Percentiles rank a stretch among this genome's conserved stretches.
phyloP scores from a whole-genome alignment of 2,797 vertebrate species.

The Odontamblyopus rebecca region DNA sequence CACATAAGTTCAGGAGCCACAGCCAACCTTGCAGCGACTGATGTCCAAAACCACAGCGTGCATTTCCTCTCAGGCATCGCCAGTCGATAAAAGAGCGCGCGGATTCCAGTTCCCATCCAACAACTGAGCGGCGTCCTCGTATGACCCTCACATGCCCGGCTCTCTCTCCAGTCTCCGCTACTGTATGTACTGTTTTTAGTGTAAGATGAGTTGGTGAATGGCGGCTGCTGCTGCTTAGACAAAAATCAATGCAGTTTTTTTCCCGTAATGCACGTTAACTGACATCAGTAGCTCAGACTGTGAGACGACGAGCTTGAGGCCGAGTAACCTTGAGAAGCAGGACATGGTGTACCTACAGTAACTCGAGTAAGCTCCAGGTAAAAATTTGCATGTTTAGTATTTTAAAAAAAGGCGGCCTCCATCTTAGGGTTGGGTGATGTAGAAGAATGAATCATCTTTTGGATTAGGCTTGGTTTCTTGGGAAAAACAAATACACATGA shows the following conservation, averaged over 20 bases:
- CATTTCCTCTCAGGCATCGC: slow-evolving; percentile 70
- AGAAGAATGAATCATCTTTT: background rate
- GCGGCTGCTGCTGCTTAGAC: background rate
- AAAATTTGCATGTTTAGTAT: background rate
- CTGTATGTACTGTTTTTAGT: slow-evolving; percentile 40
- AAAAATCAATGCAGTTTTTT: background rate
- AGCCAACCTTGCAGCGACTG: slow-evolving; percentile 81
- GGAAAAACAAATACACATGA: no score
- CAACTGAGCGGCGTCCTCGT: slow-evolving; percentile 63
- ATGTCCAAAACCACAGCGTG: slow-evolving; percentile 71
- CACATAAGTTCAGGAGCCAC: slow-evolving; percentile 83
- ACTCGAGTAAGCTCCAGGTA: background rate
- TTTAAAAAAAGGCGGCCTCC: no score
- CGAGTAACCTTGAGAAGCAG: background rate
- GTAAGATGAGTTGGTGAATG: slow-evolving; percentile 37
- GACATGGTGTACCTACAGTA: background rate
- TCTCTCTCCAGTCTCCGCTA: slow-evolving; percentile 41
- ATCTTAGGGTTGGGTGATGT: background rate
- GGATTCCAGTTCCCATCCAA: slow-evolving; percentile 66
- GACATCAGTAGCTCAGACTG: background rate
- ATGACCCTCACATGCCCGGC: slow-evolving; percentile 65
- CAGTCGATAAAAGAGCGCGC: slow-evolving; percentile 72
- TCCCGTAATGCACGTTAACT: background rate
- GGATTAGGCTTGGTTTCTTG: no score
- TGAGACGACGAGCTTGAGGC: background rate